Base-by-base conservation (phyloP, 2,113 vertebrate genomes). In the Charadrius vociferus region DNA sequence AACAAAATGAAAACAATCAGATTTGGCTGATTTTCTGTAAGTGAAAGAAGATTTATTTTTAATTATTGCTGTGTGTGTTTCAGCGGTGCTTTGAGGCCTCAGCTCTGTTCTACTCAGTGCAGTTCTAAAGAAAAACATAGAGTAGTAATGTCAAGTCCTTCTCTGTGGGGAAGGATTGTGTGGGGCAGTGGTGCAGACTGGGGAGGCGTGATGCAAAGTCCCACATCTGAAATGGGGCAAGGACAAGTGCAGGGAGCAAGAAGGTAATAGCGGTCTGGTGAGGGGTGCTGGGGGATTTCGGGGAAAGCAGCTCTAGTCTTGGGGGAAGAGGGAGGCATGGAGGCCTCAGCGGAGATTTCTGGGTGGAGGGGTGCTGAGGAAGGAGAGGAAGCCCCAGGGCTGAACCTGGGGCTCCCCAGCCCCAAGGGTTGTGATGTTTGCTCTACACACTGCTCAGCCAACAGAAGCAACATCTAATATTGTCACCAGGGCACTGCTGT, bases 21-120 rank as follows among this genome's bases (percentile, higher is more conserved):
- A 95, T 97, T 88, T 94, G 95, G 89, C 94, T 96, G 81, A 85
- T 93, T 95, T 95, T 93, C 89, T 78, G 67, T 81, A 94, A 96
- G 63, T 86, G 91, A 83, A 83, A 63, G 93, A 87, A 94, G 93
- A 90, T 90, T 95, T 96, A 92, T 91, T 93, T 94, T 95, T 96
- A 95, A 93, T 95, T 96, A 52, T 93, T 90, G 71, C 71, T 66
- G 0, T 29, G 43, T 41, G 47, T 16, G 8, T 88, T 97, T 91
- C 84, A 13, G 34, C 0, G 1, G 30, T 62, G 55, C 32, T 93
- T 90, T 80, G 78, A 55, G 71, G 74, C 71, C 49, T 80, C 63
- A 26, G 62, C 45, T 70, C 65, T 37, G n/a, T 86, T 85, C 36
- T 83, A 5, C n/a, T 81, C 27, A 10, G 47, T 1, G 2, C 0